Evolutionary conservation across 2,113 vertebrate species (phyloP), one percentile per base, ranked within the genome.

Genomic region (Colistium nudipinnis): DNA sequence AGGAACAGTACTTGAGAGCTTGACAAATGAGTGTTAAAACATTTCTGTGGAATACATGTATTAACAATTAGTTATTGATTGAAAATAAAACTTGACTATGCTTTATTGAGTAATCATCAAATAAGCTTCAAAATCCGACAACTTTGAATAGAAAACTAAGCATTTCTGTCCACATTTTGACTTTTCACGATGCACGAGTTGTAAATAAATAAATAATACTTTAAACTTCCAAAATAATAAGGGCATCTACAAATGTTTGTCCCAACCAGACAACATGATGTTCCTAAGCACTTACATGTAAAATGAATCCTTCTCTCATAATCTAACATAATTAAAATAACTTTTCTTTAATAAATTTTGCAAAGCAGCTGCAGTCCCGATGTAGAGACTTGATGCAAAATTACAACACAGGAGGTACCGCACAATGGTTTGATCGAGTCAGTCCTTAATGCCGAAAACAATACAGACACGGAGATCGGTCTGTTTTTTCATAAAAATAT

Each of bases 121-220:
- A 33, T 24, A 61, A n/a, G 28, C 56, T 30, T 83, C 39, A 62
- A 76, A 78, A 62, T 47, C 30, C 56, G 38, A 81, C 36, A 77
- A 45, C 33, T 33, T 27, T 61, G 64, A 73, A 76, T 63, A 85
- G 38, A 87, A 87, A 89, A 81, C 52, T 56, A 11, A 52, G 74
- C 49, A 45, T 24, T 33, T 76, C 60, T 24, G 43, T 68, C 39
- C 73, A 80, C 55, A 27, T 31, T 36, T 27, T 6, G 39, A 35
- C 57, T 67, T 66, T 51, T 53, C 55, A 70, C 31, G 62, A 68
- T 53, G 75, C 64, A 55, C 7, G 10, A 69, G 24, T 63, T 39
- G 60, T 73, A 62, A 80, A 87, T 81, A 88, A 82, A 91, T 91
- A 89, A 90, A 91, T 87, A 84, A 69, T 62, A 72, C n/a, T 51